A percentile compares a stretch with the other conserved stretches of the same genome.
These are phyloP conservation scores for Physocephala rufipes DNA, from an alignment of 2,888 invertebrate genomes.

Conservation along the genomic window DNA sequence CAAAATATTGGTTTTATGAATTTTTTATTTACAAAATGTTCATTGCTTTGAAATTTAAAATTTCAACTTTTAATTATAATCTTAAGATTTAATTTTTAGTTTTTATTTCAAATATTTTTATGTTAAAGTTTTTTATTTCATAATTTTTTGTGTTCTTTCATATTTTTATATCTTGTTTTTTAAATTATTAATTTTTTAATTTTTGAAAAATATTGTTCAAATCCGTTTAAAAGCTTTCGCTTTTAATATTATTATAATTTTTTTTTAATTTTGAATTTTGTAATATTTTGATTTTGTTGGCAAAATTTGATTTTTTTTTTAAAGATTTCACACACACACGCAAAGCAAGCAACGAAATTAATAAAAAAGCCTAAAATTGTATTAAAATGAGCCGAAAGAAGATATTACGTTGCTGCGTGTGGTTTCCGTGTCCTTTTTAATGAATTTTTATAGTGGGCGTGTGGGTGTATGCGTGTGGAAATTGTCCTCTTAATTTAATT, in stretches of 20 bases:
- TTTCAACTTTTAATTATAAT: no score
- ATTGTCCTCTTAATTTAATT: not conserved
- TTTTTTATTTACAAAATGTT: no score
- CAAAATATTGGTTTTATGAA: no score
- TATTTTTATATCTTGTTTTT: not conserved
- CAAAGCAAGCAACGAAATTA: conserved; percentile 38
- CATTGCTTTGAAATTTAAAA: no score
- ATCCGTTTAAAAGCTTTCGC: no score
- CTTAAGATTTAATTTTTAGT: not conserved
- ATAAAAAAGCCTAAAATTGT: conserved; percentile 38
- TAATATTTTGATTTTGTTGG: conserved; percentile 28
- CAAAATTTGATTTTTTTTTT: conserved; percentile 20
- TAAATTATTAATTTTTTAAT: conserved; percentile 20
- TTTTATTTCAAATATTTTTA: not conserved
- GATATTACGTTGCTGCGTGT: conserved; percentile 33
- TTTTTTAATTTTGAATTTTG: conserved; percentile 36
- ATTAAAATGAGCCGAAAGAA: conserved; percentile 24
- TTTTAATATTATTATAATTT: conserved; percentile 14
- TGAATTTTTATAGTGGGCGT: conserved; percentile 22
- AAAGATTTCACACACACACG: conserved; percentile 46
- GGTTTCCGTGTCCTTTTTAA: conserved; percentile 28
- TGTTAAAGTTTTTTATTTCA: conserved; percentile 16
- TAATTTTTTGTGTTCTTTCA: conserved; percentile 27
- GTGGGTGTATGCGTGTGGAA: no score
- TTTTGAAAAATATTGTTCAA: no score